phyloP scores from a whole-genome alignment of 2,797 vertebrate species.

The Gephyroberyx darwinii region DNA sequence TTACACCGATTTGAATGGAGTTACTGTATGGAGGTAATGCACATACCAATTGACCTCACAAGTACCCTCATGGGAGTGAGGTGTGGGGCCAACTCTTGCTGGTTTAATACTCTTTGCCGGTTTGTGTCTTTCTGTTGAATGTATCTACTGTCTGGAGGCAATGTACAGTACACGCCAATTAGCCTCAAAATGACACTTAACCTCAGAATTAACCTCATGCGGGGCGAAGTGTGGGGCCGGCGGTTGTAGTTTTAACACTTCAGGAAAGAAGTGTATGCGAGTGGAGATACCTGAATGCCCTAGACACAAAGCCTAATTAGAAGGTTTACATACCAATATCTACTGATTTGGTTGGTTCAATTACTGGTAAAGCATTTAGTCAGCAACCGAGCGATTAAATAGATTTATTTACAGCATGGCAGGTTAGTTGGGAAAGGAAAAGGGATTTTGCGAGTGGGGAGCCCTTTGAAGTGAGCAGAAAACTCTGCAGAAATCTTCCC shows the following conservation, averaged over 20 bases:
- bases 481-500: conserved; percentile 67
- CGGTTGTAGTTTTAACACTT: conserved; percentile 21
- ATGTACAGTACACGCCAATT: conserved; percentile 50
- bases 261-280: neutral
- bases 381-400: conserved; percentile 74
- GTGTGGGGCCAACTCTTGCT: conserved; percentile 43
- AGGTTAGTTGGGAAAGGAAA: conserved; percentile 66
- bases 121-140: conserved; percentile 27
- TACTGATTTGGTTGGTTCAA: conserved; percentile 48
- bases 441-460: conserved; percentile 67
- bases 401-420: conserved; percentile 72
- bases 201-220: conserved; percentile 43
- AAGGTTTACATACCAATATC: conserved; percentile 34
- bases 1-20: conserved; percentile 42
- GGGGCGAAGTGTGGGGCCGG: conserved; percentile 20
- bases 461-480: conserved; percentile 72
- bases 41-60: conserved; percentile 57
- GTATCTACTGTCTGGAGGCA: conserved; percentile 33
- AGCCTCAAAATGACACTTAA: conserved; percentile 51
- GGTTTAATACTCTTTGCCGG: conserved; percentile 43
- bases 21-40: conserved; percentile 39
- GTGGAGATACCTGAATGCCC: conserved; percentile 2
- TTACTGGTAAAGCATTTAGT: conserved; percentile 71
- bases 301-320: conserved; percentile 30
- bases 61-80: conserved; percentile 39